phyloP scores from a whole-genome alignment of 2,888 invertebrate genomes.

The Blera fallax region DNA sequence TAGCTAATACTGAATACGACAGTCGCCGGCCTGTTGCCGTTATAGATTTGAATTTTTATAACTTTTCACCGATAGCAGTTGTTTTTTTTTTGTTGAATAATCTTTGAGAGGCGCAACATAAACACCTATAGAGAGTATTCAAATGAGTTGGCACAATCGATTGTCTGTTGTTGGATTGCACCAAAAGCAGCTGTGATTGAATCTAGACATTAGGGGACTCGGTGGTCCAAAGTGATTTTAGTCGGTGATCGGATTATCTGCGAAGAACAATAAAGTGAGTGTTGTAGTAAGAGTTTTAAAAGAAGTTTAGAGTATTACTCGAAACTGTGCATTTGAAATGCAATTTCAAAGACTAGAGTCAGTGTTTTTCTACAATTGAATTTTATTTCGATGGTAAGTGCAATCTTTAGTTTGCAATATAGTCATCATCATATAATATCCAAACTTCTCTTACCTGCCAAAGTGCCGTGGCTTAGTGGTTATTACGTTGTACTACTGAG shows the following conservation, averaged over 20 bases:
- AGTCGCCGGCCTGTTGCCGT: constrained; percentile 3
- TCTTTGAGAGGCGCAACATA: neutral
- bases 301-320: neutral
- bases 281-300: neutral
- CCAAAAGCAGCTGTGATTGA: neutral
- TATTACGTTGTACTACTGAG: no score
- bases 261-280: constrained; percentile 18
- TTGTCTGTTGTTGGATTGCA: constrained; percentile 8
- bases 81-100: constrained; percentile 34
- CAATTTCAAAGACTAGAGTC: neutral
- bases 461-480: no score
- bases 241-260: constrained; percentile 52
- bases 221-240: constrained; percentile 8
- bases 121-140: constrained; percentile 16
- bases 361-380: neutral
- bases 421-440: no score
- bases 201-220: neutral
- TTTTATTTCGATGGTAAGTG: neutral
- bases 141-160: constrained; percentile 47
- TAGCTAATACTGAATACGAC: neutral
- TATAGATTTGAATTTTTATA: constrained; percentile 29
- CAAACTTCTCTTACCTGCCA: no score
- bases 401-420: no score
- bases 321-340: neutral
- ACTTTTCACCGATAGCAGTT: constrained; percentile 24